Percentiles rank a stretch among this genome's conserved stretches.
Conservation (phyloP, 2,888 invertebrate species). For the Nephrotoma guestfalica region DNA sequence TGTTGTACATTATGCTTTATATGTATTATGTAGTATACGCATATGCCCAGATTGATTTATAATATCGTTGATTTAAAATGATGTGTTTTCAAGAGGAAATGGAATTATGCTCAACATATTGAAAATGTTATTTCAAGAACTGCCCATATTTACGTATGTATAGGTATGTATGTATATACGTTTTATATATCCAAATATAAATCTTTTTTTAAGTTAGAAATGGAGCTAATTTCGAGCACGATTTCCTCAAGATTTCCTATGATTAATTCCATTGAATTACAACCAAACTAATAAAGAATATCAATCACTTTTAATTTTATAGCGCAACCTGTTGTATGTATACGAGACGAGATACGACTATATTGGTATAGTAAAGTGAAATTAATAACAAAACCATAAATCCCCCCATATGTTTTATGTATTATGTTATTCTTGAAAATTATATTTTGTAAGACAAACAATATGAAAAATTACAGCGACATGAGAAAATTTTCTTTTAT, state of each 20-base stretch:
- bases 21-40: background rate
- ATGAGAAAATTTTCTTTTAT: background rate
- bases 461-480: background rate
- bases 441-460: background rate
- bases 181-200: background rate
- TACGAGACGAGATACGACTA: background rate
- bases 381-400: background rate
- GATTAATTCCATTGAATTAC: background rate
- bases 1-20: background rate
- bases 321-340: background rate
- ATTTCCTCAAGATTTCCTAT: background rate
- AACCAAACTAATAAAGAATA: background rate
- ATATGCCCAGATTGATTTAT: background rate
- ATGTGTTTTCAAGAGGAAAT: background rate
- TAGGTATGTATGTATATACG: background rate
- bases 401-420: background rate
- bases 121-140: background rate
- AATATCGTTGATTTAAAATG: background rate
- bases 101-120: background rate
- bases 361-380: background rate
- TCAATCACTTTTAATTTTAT: background rate
- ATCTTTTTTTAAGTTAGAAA: background rate
- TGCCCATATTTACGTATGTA: background rate
- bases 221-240: background rate
- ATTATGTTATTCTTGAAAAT: background rate